phyloP scores from a whole-genome alignment of 1,140 invertebrate genomes.

The Dolichoris vasculosae region DNA sequence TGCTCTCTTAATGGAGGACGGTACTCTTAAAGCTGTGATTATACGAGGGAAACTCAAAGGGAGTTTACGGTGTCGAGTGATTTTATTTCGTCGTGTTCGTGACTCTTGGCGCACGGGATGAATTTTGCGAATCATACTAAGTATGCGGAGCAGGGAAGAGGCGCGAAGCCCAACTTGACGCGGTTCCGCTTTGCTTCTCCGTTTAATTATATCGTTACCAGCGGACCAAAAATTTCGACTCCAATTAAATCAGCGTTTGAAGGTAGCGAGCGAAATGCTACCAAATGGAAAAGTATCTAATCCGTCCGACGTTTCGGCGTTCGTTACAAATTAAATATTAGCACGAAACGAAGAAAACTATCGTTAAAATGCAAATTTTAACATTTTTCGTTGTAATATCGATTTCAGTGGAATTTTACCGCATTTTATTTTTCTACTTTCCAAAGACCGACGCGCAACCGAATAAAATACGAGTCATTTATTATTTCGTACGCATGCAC shows the following conservation, averaged over 20 bases:
- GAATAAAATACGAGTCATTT: background rate
- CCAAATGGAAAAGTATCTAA: too few relatives aligned
- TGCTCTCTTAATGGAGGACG: background rate
- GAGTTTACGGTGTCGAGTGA: background rate
- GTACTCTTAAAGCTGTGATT: background rate
- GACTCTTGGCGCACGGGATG: conserved; percentile 19
- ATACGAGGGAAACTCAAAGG: conserved; percentile 16
- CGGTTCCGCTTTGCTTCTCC: background rate
- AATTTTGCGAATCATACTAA: conserved; percentile 4
- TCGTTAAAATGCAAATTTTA: too few relatives aligned
- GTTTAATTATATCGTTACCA: background rate
- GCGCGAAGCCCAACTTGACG: background rate
- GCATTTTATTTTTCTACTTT: background rate
- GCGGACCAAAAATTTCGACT: background rate
- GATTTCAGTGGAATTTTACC: too few relatives aligned
- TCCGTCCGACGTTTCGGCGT: too few relatives aligned
- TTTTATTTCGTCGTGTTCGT: background rate
- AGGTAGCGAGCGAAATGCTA: background rate
- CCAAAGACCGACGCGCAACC: background rate
- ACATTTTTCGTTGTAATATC: too few relatives aligned
- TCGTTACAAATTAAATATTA: too few relatives aligned
- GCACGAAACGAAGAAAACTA: too few relatives aligned
- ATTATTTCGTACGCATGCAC: background rate
- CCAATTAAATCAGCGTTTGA: background rate
- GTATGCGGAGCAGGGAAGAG: background rate